Evolutionary conservation across 2,113 vertebrate genomes (phyloP).

Genomic region (Apeltes quadracus): DNA sequence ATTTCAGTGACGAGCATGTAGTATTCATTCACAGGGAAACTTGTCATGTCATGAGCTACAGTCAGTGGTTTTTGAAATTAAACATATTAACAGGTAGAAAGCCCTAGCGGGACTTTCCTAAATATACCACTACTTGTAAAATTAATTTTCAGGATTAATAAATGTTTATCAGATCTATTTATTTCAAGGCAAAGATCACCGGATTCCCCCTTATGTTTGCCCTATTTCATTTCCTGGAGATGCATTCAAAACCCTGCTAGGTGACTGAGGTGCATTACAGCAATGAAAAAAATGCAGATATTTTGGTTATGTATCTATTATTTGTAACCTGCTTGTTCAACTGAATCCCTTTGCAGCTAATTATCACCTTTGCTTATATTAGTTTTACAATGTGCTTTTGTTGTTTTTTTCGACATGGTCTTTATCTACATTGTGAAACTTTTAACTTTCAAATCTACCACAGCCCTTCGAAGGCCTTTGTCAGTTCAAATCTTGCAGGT

Average conservation of each 20-base stretch:
- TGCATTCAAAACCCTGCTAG: no score
- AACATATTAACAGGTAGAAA: neutral
- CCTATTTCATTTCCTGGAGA: neutral
- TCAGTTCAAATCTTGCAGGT: neutral
- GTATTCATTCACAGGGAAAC: neutral
- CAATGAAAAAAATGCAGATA: neutral
- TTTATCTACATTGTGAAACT: neutral
- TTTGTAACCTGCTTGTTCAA: neutral
- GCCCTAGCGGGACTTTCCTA: neutral
- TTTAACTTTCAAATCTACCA: neutral
- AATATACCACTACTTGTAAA: neutral
- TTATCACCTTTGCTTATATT: neutral
- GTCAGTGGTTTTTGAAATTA: neutral
- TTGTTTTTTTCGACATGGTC: neutral
- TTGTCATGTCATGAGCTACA: neutral
- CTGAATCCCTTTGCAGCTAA: neutral
- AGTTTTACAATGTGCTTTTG: neutral
- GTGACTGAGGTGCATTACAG: neutral
- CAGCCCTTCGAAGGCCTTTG: neutral
- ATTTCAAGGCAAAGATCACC: neutral
- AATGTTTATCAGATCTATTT: neutral
- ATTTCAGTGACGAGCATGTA: neutral
- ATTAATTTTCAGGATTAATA: neutral
- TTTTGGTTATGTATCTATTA: slow-evolving; percentile 3
- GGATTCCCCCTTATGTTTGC: neutral